Base-by-base conservation (phyloP, 2,797 vertebrate species). In the Hozukius guyotensis region DNA sequence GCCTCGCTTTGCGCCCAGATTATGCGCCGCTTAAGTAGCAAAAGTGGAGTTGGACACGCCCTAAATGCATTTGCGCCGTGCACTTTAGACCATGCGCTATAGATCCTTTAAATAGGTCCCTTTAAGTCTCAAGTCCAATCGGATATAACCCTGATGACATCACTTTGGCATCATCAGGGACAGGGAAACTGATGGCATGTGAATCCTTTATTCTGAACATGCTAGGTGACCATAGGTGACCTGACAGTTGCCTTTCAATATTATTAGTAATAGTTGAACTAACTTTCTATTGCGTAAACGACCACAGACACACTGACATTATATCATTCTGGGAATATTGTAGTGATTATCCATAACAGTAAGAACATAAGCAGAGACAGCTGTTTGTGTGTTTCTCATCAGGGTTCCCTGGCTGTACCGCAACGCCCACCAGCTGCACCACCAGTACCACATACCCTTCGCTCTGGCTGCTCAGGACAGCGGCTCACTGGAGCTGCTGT, bases 391-490 rank as follows among this genome's bases (percentile, higher is more conserved):
- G 68, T 72, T 66, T 42, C 60, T 62, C 31, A 1, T 57, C 88
- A 96, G 95, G 80, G 14, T 92, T 66, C 76, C 89, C 2, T 94
- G 94, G 94, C 90, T 96, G 8, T 96, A 90, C 68, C 77, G 34
- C 12, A 88, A 31, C 24, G 42, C 95, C 78, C 95, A 96, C 85
- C 87, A 80, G 24, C 46, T 61, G 60, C 96, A 96, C 82, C 96
- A 96, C 69, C 81, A 82, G 72, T 85, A 95, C 87, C 87, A 38
- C 0, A 22, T 80, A 1, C 82, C 92, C 6, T 95, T 96, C 0
- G 95, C 96, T 0, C 75, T 96, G 57, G 80, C 92, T 2, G 95
- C 96, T 2, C 95, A 96, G 82, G 96, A 96, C 10, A 82, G 92
- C 77, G 92, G 91, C 84, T 6, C 87, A 0, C 22, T 25, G 0